These are phyloP conservation scores for Ctenopoma multispine DNA, from an alignment of 2,797 vertebrate genomes.

Conservation along the genomic window DNA sequence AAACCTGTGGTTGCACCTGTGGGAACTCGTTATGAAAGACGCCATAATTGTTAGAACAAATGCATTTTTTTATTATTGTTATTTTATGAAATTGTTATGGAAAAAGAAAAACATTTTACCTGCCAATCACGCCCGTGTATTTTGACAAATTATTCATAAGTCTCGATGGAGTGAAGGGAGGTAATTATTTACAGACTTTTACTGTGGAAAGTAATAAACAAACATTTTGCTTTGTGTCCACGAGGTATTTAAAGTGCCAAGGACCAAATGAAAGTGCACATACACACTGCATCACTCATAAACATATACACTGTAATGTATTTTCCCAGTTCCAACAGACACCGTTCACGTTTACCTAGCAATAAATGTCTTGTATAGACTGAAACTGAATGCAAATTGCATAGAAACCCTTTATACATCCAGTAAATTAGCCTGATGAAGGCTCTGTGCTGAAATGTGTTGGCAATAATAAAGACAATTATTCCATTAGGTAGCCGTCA, in stretches of 20 bases:
- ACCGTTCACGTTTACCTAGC: not conserved
- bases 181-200: not conserved
- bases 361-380: not conserved
- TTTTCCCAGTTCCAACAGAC: not conserved
- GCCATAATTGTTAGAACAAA: not conserved
- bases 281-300: not conserved
- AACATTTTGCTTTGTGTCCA: not conserved
- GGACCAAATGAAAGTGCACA: not conserved
- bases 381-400: not conserved
- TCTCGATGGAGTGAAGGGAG: not conserved
- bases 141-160: not conserved
- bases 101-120: not conserved
- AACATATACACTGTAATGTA: not conserved
- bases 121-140: not conserved
- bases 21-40: no score
- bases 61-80: not conserved
- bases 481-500: no score
- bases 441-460: no score
- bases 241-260: not conserved
- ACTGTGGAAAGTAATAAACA: not conserved
- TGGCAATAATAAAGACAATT: no score
- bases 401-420: not conserved
- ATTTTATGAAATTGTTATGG: not conserved
- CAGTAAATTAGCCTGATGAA: no score
- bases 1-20: not conserved